Percentiles rank a stretch among this genome's conserved stretches.
phyloP scores from a whole-genome alignment of 1,140 invertebrate genomes.

The Aleiodes sp. region DNA sequence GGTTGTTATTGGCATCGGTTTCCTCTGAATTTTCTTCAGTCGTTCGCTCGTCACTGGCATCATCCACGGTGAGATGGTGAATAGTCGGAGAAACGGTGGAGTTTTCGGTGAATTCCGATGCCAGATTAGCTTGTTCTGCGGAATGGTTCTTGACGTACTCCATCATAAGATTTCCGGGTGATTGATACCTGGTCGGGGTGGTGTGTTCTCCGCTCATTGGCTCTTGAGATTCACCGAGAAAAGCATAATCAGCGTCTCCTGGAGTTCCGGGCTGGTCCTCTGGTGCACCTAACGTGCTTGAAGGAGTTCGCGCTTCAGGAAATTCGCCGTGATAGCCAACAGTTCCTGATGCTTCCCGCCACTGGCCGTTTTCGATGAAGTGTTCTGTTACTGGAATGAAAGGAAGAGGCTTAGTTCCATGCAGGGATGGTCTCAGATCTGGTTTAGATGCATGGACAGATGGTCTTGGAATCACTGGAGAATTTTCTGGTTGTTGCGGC shows the following conservation, averaged over 20 bases:
- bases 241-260: conserved; percentile 17
- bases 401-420: background rate
- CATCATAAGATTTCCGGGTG: conserved; percentile 41
- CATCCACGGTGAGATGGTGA: too few species aligned
- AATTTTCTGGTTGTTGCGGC: too few species aligned
- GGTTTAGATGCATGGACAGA: too few species aligned
- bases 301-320: too few species aligned
- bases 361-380: conserved; percentile 21
- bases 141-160: conserved; percentile 42
- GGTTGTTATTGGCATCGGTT: too few species aligned
- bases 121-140: background rate
- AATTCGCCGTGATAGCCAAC: background rate
- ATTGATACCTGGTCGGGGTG: conserved; percentile 46
- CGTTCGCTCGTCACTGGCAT: too few species aligned
- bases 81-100: too few species aligned
- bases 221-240: conserved; percentile 23
- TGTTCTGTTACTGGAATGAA: conserved; percentile 16
- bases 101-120: background rate
- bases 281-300: background rate
- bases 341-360: background rate
- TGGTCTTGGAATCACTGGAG: background rate
- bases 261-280: background rate
- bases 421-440: background rate
- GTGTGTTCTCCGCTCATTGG: conserved; percentile 29
- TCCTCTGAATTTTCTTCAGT: too few species aligned